phyloP scores from a whole-genome alignment of 2,888 invertebrate genomes.

The Agrochola circellaris region DNA sequence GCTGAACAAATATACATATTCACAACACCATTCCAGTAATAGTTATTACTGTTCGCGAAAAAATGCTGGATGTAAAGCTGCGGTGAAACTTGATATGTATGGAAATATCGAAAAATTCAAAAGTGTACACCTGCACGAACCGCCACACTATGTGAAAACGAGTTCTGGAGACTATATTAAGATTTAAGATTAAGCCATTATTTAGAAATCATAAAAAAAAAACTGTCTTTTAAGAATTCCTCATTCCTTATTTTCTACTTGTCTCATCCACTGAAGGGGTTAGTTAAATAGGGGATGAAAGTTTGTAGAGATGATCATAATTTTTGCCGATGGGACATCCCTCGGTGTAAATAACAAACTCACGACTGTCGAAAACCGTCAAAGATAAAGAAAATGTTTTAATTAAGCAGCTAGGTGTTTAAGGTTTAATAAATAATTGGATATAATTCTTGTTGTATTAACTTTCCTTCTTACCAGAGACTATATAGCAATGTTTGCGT shows the following conservation, averaged over 20 bases:
- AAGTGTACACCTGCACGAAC: slow-evolving; percentile 11
- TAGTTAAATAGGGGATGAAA: neutral
- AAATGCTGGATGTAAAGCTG: slow-evolving; percentile 24
- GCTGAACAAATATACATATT: slow-evolving; percentile 55
- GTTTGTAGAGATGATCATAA: neutral
- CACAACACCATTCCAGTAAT: slow-evolving; percentile 39
- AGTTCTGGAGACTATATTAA: slow-evolving; percentile 7
- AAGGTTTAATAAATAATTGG: neutral
- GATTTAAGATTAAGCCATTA: neutral
- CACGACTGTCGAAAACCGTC: neutral
- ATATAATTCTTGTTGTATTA: neutral
- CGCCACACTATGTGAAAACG: slow-evolving; percentile 15
- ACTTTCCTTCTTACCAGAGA: neutral
- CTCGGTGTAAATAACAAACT: neutral
- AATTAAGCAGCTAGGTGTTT: neutral
- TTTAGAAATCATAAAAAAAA: no score
- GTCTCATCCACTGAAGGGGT: no score
- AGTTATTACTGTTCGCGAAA: slow-evolving; percentile 52
- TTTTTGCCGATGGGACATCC: neutral
- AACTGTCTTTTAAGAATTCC: neutral
- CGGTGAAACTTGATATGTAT: slow-evolving; percentile 8
- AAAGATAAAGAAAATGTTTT: neutral
- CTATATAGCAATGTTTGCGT: no score
- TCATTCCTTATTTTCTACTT: neutral
- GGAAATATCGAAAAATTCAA: slow-evolving; percentile 2